phyloP scores from a whole-genome alignment of 2,888 invertebrate genomes.

The Protophormia terraenovae region DNA sequence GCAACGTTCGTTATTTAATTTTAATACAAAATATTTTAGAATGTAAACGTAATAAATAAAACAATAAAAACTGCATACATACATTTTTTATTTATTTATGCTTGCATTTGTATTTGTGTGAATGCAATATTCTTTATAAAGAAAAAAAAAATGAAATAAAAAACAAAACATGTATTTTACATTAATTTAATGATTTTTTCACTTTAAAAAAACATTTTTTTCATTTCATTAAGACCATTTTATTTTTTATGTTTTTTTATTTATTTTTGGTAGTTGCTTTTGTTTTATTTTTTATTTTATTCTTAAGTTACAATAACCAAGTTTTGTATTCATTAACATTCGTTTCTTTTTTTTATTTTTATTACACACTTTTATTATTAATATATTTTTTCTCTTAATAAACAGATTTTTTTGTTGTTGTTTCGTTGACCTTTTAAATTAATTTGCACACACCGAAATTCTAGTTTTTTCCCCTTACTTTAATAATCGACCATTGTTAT shows the following conservation, averaged over 20 bases:
- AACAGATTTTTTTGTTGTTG: constrained; percentile 34
- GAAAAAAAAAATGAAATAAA: not conserved
- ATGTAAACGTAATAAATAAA: constrained; percentile 22
- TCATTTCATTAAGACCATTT: constrained; percentile 30
- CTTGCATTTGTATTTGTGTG: not conserved
- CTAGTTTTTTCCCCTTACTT: constrained; percentile 19
- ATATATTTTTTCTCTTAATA: not conserved
- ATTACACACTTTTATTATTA: not conserved
- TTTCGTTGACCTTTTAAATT: constrained; percentile 59
- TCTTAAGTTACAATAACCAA: not conserved
- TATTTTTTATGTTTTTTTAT: not conserved
- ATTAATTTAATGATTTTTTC: constrained; percentile 43
- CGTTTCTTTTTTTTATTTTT: constrained; percentile 1
- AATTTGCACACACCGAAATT: constrained; percentile 48
- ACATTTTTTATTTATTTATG: not conserved
- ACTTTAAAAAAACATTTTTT: constrained; percentile 7
- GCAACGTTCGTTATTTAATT: constrained; percentile 7
- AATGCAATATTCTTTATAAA: constrained; percentile 50
- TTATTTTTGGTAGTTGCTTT: too few species aligned
- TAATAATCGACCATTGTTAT: constrained; percentile 12
- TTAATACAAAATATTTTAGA: constrained; percentile 20
- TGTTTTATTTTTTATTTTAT: too few species aligned
- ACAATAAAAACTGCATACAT: constrained; percentile 23
- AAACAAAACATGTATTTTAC: not conserved
- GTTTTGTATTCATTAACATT: constrained; percentile 11